phyloP scores from a whole-genome alignment of 1,140 invertebrate genomes.

The Gryon sp. region DNA sequence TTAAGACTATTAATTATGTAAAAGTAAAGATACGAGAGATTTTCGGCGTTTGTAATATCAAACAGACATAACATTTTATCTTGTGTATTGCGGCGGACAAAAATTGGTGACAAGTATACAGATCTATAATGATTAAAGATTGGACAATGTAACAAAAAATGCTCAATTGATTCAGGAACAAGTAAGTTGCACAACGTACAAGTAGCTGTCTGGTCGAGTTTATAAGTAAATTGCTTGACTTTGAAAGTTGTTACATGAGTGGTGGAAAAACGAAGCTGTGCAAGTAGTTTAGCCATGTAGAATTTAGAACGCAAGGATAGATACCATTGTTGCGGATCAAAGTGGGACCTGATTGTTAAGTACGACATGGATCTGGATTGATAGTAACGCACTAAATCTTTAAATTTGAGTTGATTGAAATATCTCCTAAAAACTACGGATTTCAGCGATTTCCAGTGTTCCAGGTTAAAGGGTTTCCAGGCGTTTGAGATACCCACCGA shows the following conservation, averaged over 20 bases:
- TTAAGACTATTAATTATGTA: not conserved
- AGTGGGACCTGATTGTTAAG: not conserved
- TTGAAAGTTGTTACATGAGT: not conserved
- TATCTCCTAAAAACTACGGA: not conserved
- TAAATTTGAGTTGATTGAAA: conserved; percentile 5
- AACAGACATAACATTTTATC: not conserved
- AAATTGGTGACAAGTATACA: not conserved
- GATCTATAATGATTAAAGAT: conserved; percentile 1
- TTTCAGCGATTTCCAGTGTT: not conserved
- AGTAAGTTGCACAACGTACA: conserved; percentile 9
- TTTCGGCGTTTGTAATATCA: not conserved
- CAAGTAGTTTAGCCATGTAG: conserved; percentile 17
- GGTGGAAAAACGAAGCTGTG: conserved; percentile 16
- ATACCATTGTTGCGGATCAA: conserved; percentile 7
- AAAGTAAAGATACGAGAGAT: not conserved
- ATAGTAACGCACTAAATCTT: not conserved
- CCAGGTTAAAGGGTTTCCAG: not conserved
- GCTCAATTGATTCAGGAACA: conserved; percentile 8
- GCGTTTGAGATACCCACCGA: not conserved
- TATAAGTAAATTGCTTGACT: conserved; percentile 4
- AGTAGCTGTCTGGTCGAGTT: conserved; percentile 1
- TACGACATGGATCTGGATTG: conserved; percentile 3
- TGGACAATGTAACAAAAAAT: conserved; percentile 13
- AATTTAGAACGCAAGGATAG: conserved; percentile 4
- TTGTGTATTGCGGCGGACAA: not conserved